phyloP scores from a whole-genome alignment of 2,888 invertebrate genomes.

The Crepidodera aurea region DNA sequence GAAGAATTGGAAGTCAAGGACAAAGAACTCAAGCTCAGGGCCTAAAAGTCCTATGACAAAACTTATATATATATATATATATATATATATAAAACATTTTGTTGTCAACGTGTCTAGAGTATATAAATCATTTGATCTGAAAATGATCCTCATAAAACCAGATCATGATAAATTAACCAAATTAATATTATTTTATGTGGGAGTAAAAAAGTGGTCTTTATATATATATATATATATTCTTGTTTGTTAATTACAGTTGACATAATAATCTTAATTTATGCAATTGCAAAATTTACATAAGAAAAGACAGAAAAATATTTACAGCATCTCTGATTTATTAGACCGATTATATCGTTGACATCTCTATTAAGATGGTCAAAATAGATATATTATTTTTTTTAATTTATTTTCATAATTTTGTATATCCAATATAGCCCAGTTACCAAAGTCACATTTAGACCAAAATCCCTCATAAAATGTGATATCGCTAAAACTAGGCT shows the following conservation, averaged over 20 bases:
- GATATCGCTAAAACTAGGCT: too few relatives aligned
- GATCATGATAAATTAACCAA: conserved; percentile 9
- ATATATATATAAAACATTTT: too few relatives aligned
- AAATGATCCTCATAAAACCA: neutral
- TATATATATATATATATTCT: conserved; percentile 14
- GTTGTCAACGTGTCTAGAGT: conserved; percentile 8
- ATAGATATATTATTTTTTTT: neutral
- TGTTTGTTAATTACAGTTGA: conserved; percentile 10
- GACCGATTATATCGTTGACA: neutral
- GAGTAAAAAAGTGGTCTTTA: neutral
- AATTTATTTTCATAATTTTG: neutral
- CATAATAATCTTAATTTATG: conserved; percentile 19
- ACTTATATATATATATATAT: too few relatives aligned
- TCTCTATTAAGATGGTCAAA: neutral
- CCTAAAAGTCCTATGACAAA: too few relatives aligned
- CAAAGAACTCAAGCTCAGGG: too few relatives aligned
- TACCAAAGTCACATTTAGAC: too few relatives aligned
- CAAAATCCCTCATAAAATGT: too few relatives aligned
- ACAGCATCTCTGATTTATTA: neutral
- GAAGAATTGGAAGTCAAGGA: too few relatives aligned
- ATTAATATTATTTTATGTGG: conserved; percentile 18
- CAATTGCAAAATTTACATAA: conserved; percentile 4
- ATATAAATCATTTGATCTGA: conserved; percentile 1
- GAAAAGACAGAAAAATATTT: conserved; percentile 11
- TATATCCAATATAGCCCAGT: too few relatives aligned